phyloP scores from a whole-genome alignment of 1,140 invertebrate genomes.

The Orussus abietinus region DNA sequence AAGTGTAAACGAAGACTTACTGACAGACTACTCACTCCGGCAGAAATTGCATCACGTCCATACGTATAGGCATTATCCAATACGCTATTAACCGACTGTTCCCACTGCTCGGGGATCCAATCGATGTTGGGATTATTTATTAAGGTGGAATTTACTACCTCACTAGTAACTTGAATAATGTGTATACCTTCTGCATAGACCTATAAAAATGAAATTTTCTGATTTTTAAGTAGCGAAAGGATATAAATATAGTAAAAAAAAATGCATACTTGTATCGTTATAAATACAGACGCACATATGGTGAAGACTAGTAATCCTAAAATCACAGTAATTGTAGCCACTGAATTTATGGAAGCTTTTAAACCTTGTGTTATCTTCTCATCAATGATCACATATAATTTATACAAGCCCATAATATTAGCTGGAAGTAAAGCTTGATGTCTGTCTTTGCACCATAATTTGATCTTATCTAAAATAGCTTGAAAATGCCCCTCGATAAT shows the following conservation, averaged over 20 bases:
- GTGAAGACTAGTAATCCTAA: slow-evolving; percentile 53
- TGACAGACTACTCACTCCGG: slow-evolving; percentile 65
- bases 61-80: slow-evolving; percentile 90
- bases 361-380: slow-evolving; percentile 48
- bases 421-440: slow-evolving; percentile 58
- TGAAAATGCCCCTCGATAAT: slow-evolving; percentile 35
- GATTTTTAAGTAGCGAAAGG: slow-evolving; percentile 1
- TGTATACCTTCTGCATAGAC: slow-evolving; percentile 94
- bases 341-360: slow-evolving; percentile 58
- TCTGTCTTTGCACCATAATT: slow-evolving; percentile 49
- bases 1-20: slow-evolving; percentile 3
- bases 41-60: slow-evolving; percentile 80
- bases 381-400: slow-evolving; percentile 54
- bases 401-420: slow-evolving; percentile 59
- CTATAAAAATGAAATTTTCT: slow-evolving; percentile 52
- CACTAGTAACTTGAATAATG: slow-evolving; percentile 81
- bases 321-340: slow-evolving; percentile 60
- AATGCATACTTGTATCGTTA: slow-evolving; percentile 59
- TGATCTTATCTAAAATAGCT: slow-evolving; percentile 24
- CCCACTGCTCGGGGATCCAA: slow-evolving; percentile 61
- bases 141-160: slow-evolving; percentile 85
- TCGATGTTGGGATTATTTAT: slow-evolving; percentile 81
- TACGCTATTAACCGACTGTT: slow-evolving; percentile 78
- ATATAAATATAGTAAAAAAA: slow-evolving; percentile 8
- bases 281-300: slow-evolving; percentile 55